These are phyloP conservation scores for Peromyscus eremicus DNA, from an alignment of 2,797 vertebrate genomes.

Conservation along the genomic window DNA sequence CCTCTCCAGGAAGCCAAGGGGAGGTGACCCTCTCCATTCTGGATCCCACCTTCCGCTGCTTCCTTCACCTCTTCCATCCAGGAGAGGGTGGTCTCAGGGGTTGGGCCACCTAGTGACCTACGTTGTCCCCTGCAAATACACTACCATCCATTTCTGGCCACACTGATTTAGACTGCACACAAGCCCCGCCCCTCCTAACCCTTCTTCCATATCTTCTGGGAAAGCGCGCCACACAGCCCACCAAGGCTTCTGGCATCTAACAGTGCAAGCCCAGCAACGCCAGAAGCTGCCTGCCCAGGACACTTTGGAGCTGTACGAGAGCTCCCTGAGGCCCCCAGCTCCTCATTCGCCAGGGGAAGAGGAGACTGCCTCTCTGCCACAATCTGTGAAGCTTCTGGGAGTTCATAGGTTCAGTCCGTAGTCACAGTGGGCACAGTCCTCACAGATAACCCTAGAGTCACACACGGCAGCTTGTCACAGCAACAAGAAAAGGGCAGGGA, in stretches of 20 bases:
- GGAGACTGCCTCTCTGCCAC: background rate
- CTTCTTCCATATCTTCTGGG: background rate
- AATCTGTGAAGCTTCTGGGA: background rate
- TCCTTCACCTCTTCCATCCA: background rate
- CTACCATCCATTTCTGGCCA: background rate
- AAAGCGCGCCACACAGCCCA: background rate
- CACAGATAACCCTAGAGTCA: too few relatives aligned
- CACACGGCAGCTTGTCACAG: background rate
- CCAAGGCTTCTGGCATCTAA: background rate
- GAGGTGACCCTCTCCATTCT: background rate
- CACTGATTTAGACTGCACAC: background rate
- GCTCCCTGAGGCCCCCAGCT: background rate
- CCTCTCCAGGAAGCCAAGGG: background rate
- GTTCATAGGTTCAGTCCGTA: background rate
- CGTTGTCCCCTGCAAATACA: background rate
- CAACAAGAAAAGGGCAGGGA: background rate
- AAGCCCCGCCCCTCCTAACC: background rate
- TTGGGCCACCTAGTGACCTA: too few relatives aligned
- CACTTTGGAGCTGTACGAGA: accelerated
- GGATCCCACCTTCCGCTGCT: background rate
- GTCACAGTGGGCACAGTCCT: background rate
- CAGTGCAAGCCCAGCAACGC: background rate
- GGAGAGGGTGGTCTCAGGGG: background rate
- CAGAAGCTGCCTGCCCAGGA: accelerated
- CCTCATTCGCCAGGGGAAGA: background rate